These are phyloP conservation scores for Drosophila malerkotliana DNA, from an alignment of 1,140 invertebrate species.

Conservation along the genomic window DNA sequence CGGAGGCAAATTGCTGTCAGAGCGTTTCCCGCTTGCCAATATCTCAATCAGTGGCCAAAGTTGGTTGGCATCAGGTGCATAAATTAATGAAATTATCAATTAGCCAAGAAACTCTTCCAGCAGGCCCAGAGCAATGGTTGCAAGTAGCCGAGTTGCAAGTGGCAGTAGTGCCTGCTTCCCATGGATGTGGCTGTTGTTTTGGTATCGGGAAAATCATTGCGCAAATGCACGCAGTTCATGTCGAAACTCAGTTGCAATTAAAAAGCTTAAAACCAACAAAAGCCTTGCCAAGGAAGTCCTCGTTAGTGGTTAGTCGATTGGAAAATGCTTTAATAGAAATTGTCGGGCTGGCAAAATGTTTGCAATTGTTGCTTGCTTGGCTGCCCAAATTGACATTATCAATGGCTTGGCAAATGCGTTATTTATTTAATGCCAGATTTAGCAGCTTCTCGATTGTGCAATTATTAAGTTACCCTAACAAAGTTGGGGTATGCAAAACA, in stretches of 20 bases:
- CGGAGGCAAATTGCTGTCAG: constrained; percentile 53
- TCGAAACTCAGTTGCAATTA: constrained; percentile 78
- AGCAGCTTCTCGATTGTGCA: constrained; percentile 36
- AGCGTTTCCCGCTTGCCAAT: constrained; percentile 64
- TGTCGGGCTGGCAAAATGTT: constrained; percentile 41
- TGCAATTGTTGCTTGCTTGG: constrained; percentile 42
- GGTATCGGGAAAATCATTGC: constrained; percentile 76
- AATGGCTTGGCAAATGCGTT: constrained; percentile 52
- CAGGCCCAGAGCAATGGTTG: constrained; percentile 1
- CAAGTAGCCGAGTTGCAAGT: not conserved
- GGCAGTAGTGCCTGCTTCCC: constrained; percentile 16
- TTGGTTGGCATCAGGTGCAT: constrained; percentile 48
- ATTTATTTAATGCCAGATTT: constrained; percentile 57
- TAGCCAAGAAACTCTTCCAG: constrained; percentile 42
- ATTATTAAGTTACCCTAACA: constrained; percentile 8
- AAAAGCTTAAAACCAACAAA: constrained; percentile 62
- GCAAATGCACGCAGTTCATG: constrained; percentile 78
- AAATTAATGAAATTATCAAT: constrained; percentile 77
- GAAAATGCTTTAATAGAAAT: constrained; percentile 75
- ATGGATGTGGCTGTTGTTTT: constrained; percentile 27
- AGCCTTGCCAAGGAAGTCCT: constrained; percentile 33
- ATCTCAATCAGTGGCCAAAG: constrained; percentile 45
- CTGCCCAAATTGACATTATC: constrained; percentile 60
- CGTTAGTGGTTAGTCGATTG: constrained; percentile 54
- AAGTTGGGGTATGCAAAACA: not conserved